Conservation (phyloP, 2,888 invertebrate genomes). For the Acrobasis repandana region DNA sequence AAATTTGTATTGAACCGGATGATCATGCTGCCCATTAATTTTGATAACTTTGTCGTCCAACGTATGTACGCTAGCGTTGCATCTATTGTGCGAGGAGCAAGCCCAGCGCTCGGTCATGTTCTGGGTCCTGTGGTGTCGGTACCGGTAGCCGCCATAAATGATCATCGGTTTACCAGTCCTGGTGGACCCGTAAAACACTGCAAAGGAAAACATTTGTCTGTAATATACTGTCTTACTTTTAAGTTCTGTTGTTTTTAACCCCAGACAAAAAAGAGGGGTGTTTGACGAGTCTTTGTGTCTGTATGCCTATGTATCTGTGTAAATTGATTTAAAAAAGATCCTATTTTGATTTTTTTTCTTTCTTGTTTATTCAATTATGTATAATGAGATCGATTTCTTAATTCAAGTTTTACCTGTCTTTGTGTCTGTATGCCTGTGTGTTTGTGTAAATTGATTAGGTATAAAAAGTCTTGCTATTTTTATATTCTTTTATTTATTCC, state of each 20-base stretch:
- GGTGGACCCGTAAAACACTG: conserved; percentile 22
- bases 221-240: not conserved
- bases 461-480: too few species aligned
- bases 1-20: not conserved
- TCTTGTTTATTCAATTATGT: too few species aligned
- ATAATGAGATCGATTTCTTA: too few species aligned
- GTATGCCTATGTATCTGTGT: too few species aligned
- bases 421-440: too few species aligned
- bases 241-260: not conserved
- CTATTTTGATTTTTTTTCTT: too few species aligned
- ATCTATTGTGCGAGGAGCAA: conserved; percentile 34
- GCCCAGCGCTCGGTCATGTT: conserved; percentile 30
- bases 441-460: too few species aligned
- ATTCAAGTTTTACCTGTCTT: too few species aligned
- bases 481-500: too few species aligned
- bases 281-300: too few species aligned
- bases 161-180: conserved; percentile 30
- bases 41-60: conserved; percentile 9
- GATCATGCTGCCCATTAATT: conserved; percentile 17
- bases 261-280: too few species aligned
- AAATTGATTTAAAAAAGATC: too few species aligned
- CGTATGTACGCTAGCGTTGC: conserved; percentile 29
- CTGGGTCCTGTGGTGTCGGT: conserved; percentile 29
- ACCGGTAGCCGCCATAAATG: conserved; percentile 32
- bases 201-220: conserved; percentile 9